Conservation (phyloP, 2,797 vertebrate species). For the Pseudochirops cupreus region DNA sequence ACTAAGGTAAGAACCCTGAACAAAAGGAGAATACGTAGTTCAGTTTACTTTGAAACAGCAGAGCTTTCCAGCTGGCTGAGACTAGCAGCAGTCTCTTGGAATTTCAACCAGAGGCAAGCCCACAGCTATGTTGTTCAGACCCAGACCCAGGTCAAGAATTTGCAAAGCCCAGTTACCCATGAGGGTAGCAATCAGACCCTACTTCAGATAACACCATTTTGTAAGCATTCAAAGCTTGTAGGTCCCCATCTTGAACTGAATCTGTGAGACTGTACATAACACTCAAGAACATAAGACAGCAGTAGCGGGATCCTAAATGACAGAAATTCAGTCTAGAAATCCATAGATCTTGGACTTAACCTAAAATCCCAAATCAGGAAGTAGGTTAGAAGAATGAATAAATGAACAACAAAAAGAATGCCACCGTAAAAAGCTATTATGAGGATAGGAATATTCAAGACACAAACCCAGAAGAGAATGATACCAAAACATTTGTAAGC, state of each 20-base stretch:
- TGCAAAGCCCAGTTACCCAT: neutral
- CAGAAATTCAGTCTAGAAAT: neutral
- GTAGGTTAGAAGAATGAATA: neutral
- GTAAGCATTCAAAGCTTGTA: neutral
- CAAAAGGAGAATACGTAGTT: neutral
- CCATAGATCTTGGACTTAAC: neutral
- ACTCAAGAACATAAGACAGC: neutral
- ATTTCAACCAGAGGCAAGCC: neutral
- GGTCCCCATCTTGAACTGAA: neutral
- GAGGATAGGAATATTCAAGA: neutral
- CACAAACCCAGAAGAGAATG: neutral
- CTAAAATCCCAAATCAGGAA: neutral
- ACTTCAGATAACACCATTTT: neutral
- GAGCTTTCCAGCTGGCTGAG: neutral
- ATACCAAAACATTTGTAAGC: neutral
- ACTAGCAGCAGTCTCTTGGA: neutral
- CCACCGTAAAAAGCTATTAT: neutral
- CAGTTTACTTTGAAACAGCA: neutral
- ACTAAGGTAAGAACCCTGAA: neutral
- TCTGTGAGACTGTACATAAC: neutral
- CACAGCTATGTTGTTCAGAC: neutral
- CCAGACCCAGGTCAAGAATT: neutral
- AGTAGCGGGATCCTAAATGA: neutral
- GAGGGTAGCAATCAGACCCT: neutral
- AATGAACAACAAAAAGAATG: neutral